A percentile compares a stretch with the other conserved stretches of the same genome.
Conservation (phyloP, 2,797 vertebrate species). For the Coreius guichenoti region DNA sequence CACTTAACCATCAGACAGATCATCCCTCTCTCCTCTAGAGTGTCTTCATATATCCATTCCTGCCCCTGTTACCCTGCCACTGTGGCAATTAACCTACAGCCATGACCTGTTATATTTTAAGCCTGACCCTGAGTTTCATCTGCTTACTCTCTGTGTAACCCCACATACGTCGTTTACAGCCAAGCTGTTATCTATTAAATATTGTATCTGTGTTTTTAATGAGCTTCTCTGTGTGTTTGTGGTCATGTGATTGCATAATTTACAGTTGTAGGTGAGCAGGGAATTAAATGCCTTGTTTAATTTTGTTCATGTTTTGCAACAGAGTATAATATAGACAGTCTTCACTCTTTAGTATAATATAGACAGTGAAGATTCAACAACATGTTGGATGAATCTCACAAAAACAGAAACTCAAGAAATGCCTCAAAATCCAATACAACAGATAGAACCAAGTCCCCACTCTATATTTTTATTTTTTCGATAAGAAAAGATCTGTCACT, state of each 20-base stretch:
- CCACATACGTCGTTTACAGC: conserved; percentile 1
- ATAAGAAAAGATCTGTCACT: background rate
- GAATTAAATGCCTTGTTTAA: background rate
- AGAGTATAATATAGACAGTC: background rate
- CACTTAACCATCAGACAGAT: conserved; percentile 60
- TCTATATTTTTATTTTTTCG: background rate
- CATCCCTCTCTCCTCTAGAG: conserved; percentile 71
- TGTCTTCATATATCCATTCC: conserved; percentile 73
- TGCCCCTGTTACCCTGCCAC: conserved; percentile 74
- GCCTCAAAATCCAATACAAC: background rate
- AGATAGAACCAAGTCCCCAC: background rate
- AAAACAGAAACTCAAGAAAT: background rate
- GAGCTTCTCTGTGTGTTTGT: conserved; percentile 3
- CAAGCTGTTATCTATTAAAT: conserved; percentile 36
- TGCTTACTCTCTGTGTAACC: background rate
- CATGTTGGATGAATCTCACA: background rate
- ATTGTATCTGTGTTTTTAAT: conserved; percentile 36
- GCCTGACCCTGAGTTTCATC: conserved; percentile 4
- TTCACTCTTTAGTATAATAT: background rate
- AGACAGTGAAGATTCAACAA: background rate
- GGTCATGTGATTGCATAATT: conserved; percentile 15
- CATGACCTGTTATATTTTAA: conserved; percentile 77
- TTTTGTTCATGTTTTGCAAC: background rate
- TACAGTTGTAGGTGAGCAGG: conserved; percentile 8
- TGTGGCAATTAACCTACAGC: conserved; percentile 79